These are phyloP conservation scores for Syngnathus floridae DNA, from an alignment of 2,113 vertebrate species.

Conservation along the genomic window DNA sequence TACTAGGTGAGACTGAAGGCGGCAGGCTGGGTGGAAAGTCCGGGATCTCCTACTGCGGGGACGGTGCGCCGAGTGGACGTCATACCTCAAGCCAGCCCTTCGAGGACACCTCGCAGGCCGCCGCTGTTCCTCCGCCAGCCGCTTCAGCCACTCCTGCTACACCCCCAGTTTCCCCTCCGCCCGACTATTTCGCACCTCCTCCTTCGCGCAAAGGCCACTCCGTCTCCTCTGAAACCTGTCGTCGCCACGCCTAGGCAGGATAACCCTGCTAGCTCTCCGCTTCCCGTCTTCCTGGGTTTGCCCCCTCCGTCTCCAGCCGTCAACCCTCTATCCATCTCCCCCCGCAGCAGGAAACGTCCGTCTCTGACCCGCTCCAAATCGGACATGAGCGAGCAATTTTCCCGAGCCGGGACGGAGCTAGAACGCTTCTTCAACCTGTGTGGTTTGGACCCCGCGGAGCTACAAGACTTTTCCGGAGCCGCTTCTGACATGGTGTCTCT, in stretches of 20 bases:
- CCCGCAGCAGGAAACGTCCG: conserved; percentile 67
- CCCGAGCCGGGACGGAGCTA: conserved; percentile 68
- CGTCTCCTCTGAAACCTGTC: conserved; percentile 48
- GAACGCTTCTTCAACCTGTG: conserved; percentile 98
- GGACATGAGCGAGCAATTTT: conserved; percentile 69
- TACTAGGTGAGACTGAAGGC: conserved; percentile 38
- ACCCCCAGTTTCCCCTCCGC: conserved; percentile 37
- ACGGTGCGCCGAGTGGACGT: conserved; percentile 88
- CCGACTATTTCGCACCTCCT: conserved; percentile 24
- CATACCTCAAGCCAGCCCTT: conserved; percentile 64
- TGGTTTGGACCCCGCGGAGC: conserved; percentile 81
- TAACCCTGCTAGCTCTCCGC: not conserved
- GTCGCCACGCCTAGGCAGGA: conserved; percentile 28
- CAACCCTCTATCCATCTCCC: conserved; percentile 56
- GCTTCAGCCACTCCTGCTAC: conserved; percentile 42
- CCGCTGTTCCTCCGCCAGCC: conserved; percentile 41
- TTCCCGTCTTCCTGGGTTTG: conserved; percentile 2
- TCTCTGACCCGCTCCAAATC: conserved; percentile 72
- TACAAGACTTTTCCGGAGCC: conserved; percentile 72
- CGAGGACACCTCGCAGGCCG: conserved; percentile 35
- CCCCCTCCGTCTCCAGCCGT: conserved; percentile 58
- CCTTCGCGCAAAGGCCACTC: conserved; percentile 6
- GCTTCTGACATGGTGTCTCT: conserved; percentile 87
- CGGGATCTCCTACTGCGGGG: conserved; percentile 23
- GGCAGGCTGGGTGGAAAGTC: not conserved